Base-by-base conservation (phyloP, 2,888 invertebrate species). In the Eustalomyia histrio region DNA sequence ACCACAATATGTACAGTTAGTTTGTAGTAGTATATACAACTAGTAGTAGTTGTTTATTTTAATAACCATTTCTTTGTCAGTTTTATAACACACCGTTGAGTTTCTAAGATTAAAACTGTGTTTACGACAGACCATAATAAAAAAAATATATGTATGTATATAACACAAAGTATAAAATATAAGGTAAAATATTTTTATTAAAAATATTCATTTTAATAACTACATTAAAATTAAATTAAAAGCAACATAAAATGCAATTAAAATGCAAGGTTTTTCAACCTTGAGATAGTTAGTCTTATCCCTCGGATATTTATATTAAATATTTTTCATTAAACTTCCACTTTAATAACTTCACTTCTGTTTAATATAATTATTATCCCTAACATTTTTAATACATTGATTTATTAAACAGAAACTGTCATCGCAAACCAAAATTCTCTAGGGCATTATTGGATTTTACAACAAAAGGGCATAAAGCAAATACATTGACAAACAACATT, bases 1-100 rank as follows among this genome's bases (percentile, higher is more conserved):
- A 5, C 9, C 10, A 35, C 35, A 8, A 8, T 35, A 35, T 10
- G n/a, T n/a, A n/a, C n/a, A 35, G 35, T 8, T 8, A 9, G 35
- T 35, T 35, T 35, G 17, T 17, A 58, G 17, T 18, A 16, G 12
- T 53, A 17, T 58, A 33, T 47, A 24, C 24, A 2, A 3, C 3
- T 24, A 9, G 16, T n/a, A 12, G 21, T 6, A 68, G 57, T 57
- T 68, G 68, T 68, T 58, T 57, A 43, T 57, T 68, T 57, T 58
- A 58, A 58, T 57, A 68, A 58, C 68, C 57, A 47, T 68, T 68
- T 58, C 58, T 33, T 68, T 58, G 58, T 68, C 57, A 58, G 68
- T 68, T 58, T 21, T 39, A 43, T 67, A 35, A 65, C 65, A 55
- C 67, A 35, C 9, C 35, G 24, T 53, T 55, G 18, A 24, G 16